These are phyloP conservation scores for Pollenia griseotomentosa DNA, from an alignment of 2,888 invertebrate species.

Conservation along the genomic window DNA sequence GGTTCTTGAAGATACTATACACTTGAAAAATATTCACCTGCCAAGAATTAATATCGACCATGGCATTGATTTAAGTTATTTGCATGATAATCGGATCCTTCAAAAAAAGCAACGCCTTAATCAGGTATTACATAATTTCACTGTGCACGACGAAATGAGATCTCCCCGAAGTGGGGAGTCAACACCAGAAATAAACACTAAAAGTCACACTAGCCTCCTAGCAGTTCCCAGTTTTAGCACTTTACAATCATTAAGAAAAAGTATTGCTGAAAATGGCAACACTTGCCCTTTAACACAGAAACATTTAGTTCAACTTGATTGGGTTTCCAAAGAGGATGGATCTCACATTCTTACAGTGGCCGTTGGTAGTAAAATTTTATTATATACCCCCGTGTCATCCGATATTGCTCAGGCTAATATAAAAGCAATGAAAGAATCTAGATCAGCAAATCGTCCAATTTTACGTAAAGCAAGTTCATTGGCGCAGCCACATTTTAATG, in stretches of 20 bases:
- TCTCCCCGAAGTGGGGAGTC: slow-evolving; percentile 85
- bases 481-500: slow-evolving; percentile 94
- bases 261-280: slow-evolving; percentile 96
- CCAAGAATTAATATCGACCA: slow-evolving; percentile 92
- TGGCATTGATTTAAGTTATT: slow-evolving; percentile 92
- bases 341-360: slow-evolving; percentile 98
- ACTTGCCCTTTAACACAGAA: slow-evolving; percentile 96
- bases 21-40: slow-evolving; percentile 95
- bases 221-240: slow-evolving; percentile 97
- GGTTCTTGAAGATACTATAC: slow-evolving; percentile 97
- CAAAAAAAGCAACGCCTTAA: slow-evolving; percentile 93
- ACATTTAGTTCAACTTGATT: slow-evolving; percentile 97
- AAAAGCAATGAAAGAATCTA: slow-evolving; percentile 95
- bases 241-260: slow-evolving; percentile 92
- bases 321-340: slow-evolving; percentile 99
- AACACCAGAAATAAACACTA: slow-evolving; percentile 82
- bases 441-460: slow-evolving; percentile 92
- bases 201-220: slow-evolving; percentile 85
- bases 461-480: slow-evolving; percentile 95
- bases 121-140: slow-evolving; percentile 92
- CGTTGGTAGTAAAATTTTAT: slow-evolving; percentile 95
- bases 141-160: slow-evolving; percentile 90
- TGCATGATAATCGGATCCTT: slow-evolving; percentile 91
- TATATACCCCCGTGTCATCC: slow-evolving; percentile 97
- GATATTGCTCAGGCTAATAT: slow-evolving; percentile 97